Evolutionary conservation across 2,888 invertebrate species (phyloP).

Genomic region (Drosophila setosimentum): DNA sequence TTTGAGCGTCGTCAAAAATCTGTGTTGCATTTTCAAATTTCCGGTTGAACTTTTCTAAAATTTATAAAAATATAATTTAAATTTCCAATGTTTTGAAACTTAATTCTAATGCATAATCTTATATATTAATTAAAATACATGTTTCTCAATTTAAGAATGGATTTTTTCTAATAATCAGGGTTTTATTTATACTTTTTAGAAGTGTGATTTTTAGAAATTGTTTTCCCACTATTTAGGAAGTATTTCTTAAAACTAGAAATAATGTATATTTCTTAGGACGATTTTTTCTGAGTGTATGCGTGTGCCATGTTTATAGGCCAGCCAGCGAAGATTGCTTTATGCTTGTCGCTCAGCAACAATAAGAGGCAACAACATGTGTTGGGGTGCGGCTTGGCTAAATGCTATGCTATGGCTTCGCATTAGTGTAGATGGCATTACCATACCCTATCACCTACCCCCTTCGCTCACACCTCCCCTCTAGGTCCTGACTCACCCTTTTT

Average conservation of each 20-base stretch:
- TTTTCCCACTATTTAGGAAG: background rate
- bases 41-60: no score
- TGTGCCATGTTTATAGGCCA: conserved; percentile 39
- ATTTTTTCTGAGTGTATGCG: background rate
- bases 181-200: no score
- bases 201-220: no score
- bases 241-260: background rate
- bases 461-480: background rate
- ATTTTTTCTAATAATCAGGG: no score
- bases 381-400: conserved; percentile 47
- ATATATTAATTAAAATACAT: no score
- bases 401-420: conserved; percentile 62
- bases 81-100: no score
- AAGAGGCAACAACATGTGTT: conserved; percentile 17
- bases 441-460: background rate
- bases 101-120: no score
- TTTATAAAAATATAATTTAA: no score
- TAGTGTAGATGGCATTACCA: conserved; percentile 15
- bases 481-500: background rate
- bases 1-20: no score
- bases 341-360: conserved; percentile 5
- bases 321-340: conserved; percentile 51
- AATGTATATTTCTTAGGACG: accelerated
- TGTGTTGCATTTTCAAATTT: no score
- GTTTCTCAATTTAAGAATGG: no score